Evolutionary conservation across 2,797 vertebrate species (phyloP).

Genomic region (Pseudochaenichthys georgianus): DNA sequence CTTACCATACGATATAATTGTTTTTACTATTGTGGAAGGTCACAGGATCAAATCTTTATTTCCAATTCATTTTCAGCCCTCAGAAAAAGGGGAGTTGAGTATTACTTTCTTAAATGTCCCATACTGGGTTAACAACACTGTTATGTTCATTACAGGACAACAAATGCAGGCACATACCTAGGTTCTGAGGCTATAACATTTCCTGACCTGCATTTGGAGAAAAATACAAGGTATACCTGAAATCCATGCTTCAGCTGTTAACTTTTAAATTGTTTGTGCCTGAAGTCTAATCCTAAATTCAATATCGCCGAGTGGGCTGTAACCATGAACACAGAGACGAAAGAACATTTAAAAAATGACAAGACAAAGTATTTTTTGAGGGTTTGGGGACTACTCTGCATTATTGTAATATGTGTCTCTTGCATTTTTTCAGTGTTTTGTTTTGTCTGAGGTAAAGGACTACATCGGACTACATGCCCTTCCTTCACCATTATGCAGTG

Average conservation of each 20-base stretch:
- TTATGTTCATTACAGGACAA: background rate
- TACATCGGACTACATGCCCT: no score
- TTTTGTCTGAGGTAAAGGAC: no score
- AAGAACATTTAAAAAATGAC: no score
- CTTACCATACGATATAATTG: no score
- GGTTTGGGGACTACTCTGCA: no score
- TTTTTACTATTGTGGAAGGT: background rate
- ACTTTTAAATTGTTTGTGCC: background rate
- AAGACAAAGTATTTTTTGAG: no score
- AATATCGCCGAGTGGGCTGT: background rate
- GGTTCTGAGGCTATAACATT: background rate
- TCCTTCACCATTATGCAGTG: no score
- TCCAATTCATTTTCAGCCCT: background rate
- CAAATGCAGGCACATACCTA: background rate
- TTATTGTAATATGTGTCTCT: no score
- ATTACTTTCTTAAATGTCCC: background rate
- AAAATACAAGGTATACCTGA: background rate
- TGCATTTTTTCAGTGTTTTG: no score
- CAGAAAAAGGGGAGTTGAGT: no score
- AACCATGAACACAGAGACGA: background rate
- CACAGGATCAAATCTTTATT: background rate
- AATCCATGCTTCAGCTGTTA: no score
- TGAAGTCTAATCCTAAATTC: background rate
- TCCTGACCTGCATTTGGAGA: background rate
- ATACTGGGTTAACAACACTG: background rate